phyloP scores from a whole-genome alignment of 1,140 invertebrate genomes.

The Vanessa tameamea region DNA sequence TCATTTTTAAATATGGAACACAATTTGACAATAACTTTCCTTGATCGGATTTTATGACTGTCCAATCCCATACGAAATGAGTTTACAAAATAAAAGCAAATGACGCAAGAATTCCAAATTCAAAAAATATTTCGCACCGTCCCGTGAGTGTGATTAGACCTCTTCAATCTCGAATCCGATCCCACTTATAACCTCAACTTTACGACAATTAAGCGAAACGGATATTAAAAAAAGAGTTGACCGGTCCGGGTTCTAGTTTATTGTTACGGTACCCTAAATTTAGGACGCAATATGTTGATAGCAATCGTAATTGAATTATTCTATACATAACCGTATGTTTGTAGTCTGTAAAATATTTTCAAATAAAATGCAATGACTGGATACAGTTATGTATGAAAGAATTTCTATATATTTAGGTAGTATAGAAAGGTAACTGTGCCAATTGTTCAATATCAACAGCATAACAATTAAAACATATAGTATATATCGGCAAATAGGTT shows the following conservation, averaged over 20 bases:
- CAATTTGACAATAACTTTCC: background rate
- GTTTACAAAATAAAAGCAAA: background rate
- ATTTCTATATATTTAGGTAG: no score
- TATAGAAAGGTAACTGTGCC: no score
- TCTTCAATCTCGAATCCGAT: slow-evolving; percentile 24
- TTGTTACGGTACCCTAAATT: slow-evolving; percentile 23
- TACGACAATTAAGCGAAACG: slow-evolving; percentile 32
- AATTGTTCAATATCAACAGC: no score
- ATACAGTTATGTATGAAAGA: background rate
- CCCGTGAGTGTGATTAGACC: slow-evolving; percentile 22
- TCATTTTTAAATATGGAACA: background rate
- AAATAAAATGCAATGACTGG: background rate
- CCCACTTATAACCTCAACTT: slow-evolving; percentile 30
- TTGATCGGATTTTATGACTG: slow-evolving; percentile 4
- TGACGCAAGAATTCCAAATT: background rate
- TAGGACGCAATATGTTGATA: slow-evolving; percentile 17
- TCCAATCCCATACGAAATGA: background rate
- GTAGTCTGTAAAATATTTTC: background rate
- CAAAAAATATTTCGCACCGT: background rate
- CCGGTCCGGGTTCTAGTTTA: slow-evolving; percentile 25
- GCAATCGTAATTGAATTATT: slow-evolving; percentile 19
- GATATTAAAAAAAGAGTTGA: slow-evolving; percentile 34
- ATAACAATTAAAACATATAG: no score
- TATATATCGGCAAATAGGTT: no score
- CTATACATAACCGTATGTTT: background rate